phyloP scores from a whole-genome alignment of 2,888 invertebrate species.

The Osmoderma eremita region DNA sequence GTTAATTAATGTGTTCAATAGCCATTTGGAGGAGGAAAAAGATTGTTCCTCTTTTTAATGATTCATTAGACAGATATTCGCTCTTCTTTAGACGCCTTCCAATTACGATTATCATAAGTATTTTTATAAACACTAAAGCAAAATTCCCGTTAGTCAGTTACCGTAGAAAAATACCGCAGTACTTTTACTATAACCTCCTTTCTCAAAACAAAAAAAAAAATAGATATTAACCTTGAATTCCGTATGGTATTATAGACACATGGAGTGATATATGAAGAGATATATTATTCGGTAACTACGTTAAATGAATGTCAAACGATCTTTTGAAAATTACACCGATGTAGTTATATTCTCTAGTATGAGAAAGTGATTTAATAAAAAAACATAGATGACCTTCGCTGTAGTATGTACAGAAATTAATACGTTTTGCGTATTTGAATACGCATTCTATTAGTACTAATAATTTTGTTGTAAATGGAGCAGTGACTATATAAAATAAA shows the following conservation, averaged over 20 bases:
- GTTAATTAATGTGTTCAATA: slow-evolving; percentile 1
- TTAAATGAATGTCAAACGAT: too few relatives aligned
- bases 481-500: too few relatives aligned
- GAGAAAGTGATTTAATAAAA: too few relatives aligned
- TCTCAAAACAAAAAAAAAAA: slow-evolving; percentile 1
- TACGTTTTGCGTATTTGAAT: too few relatives aligned
- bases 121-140: neutral
- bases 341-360: too few relatives aligned
- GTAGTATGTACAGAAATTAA: too few relatives aligned
- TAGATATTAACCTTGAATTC: slow-evolving; percentile 26
- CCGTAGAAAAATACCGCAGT: slow-evolving; percentile 10
- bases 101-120: neutral
- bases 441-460: too few relatives aligned
- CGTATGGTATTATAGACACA: neutral
- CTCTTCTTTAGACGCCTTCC: neutral
- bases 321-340: too few relatives aligned
- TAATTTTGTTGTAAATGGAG: too few relatives aligned
- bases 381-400: too few relatives aligned
- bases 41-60: neutral
- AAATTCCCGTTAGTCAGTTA: slow-evolving; percentile 15
- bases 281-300: neutral
- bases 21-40: neutral
- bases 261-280: slow-evolving; percentile 6
- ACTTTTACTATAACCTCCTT: slow-evolving; percentile 18
- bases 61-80: slow-evolving; percentile 8